phyloP scores from a whole-genome alignment of 1,140 invertebrate species.

The Doryteuthis pealeii region DNA sequence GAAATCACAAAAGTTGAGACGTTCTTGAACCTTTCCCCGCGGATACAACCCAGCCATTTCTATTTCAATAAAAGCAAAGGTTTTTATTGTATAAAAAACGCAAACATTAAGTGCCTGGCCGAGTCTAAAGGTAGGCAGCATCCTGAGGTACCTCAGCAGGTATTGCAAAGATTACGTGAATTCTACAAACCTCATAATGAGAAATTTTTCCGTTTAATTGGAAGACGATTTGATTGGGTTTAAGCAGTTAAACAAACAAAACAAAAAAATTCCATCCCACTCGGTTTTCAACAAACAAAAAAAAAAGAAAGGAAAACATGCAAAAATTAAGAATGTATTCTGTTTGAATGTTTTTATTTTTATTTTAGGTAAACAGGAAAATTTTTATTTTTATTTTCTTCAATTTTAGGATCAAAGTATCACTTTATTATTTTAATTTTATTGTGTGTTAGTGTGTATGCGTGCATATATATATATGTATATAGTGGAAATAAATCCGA shows the following conservation, averaged over 20 bases:
- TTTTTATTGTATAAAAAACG: constrained; percentile 61
- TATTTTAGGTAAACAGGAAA: too few species aligned
- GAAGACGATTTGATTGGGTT: constrained; percentile 36
- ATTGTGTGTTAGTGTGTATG: too few species aligned
- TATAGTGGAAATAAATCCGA: too few species aligned
- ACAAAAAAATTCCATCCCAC: too few species aligned
- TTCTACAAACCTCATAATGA: constrained; percentile 58
- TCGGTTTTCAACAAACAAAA: too few species aligned
- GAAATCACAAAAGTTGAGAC: constrained; percentile 52
- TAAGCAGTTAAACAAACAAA: constrained; percentile 4
- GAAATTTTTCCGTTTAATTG: constrained; percentile 49
- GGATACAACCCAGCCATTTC: constrained; percentile 42
- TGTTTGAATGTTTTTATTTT: too few species aligned
- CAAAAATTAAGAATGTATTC: too few species aligned
- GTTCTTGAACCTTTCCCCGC: constrained; percentile 50
- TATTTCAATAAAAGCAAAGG: constrained; percentile 60
- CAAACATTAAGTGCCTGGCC: constrained; percentile 53
- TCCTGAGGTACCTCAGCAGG: constrained; percentile 48
- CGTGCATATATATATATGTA: too few species aligned
- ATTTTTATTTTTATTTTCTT: too few species aligned
- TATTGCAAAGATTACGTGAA: constrained; percentile 51
- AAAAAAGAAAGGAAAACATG: too few species aligned
- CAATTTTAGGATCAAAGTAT: too few species aligned
- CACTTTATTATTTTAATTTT: too few species aligned
- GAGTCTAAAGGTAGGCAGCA: constrained; percentile 60